Percentiles rank a stretch among this genome's conserved stretches.
phyloP scores from a whole-genome alignment of 1,140 invertebrate species.

The Sycophila sp. region DNA sequence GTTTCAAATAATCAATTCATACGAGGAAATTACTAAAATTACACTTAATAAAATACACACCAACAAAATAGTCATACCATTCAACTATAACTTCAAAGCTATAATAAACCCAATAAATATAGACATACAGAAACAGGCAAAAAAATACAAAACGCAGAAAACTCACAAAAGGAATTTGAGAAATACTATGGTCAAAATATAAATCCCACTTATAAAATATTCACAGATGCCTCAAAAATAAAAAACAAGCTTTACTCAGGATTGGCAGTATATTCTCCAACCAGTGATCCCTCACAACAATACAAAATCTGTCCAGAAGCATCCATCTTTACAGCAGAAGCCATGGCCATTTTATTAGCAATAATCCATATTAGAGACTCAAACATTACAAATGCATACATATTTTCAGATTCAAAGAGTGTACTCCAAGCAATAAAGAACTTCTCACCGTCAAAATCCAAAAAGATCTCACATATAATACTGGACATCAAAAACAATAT shows the following conservation, averaged over 20 bases:
- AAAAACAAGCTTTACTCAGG: background rate
- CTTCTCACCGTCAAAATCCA: background rate
- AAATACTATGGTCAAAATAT: background rate
- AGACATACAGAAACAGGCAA: background rate
- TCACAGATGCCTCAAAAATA: background rate
- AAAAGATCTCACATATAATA: background rate
- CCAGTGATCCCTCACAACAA: background rate
- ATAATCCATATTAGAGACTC: background rate
- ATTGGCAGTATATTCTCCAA: background rate
- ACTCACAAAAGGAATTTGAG: background rate
- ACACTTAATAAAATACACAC: too few relatives aligned
- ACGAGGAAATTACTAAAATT: background rate
- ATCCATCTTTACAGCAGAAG: constrained; percentile 3
- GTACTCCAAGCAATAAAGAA: background rate
- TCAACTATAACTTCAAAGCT: background rate
- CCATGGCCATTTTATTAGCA: background rate
- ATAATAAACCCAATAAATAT: background rate
- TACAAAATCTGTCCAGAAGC: background rate
- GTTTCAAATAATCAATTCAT: background rate
- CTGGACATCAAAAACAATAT: background rate
- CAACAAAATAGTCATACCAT: background rate
- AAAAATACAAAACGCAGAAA: background rate
- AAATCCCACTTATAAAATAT: background rate
- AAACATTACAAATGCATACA: background rate
- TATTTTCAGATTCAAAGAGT: background rate